A percentile compares a stretch with the other conserved stretches of the same genome.
phyloP scores from a whole-genome alignment of 2,113 vertebrate species.

The Spea bombifrons region DNA sequence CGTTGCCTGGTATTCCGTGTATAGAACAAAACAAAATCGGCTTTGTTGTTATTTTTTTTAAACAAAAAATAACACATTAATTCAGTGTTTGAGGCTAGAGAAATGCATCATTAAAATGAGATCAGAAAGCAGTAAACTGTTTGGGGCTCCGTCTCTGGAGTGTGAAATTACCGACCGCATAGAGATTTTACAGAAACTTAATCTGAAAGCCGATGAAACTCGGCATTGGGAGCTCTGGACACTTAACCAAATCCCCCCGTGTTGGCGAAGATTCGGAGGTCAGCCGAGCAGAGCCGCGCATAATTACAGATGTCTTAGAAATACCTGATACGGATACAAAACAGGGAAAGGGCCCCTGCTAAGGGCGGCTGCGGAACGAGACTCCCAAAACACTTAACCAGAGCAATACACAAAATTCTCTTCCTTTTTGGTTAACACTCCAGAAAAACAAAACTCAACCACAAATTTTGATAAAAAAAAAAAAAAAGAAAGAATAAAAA shows the following conservation, averaged over 20 bases:
- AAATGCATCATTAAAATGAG: constrained; percentile 53
- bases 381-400: too few relatives aligned
- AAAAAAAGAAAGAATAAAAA: rapidly evolving
- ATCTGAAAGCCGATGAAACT: constrained; percentile 29
- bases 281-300: constrained; percentile 52
- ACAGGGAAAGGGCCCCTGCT: background rate
- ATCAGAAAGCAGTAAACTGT: constrained; percentile 49
- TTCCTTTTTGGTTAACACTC: too few relatives aligned
- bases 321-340: background rate
- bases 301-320: constrained; percentile 46
- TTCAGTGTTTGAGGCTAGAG: constrained; percentile 7
- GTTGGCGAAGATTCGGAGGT: constrained; percentile 52
- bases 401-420: background rate
- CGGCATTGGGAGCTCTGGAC: constrained; percentile 47
- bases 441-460: too few relatives aligned
- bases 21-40: too few relatives aligned
- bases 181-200: constrained; percentile 59
- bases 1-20: too few relatives aligned
- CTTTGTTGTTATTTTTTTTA: too few relatives aligned
- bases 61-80: background rate
- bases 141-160: constrained; percentile 48
- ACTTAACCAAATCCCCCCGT: constrained; percentile 53
- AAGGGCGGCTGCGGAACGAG: too few relatives aligned
- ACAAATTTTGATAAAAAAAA: constrained; percentile 7
- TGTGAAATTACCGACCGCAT: constrained; percentile 53